Conservation (phyloP, 2,888 invertebrate species). For the Limenitis camilla region DNA sequence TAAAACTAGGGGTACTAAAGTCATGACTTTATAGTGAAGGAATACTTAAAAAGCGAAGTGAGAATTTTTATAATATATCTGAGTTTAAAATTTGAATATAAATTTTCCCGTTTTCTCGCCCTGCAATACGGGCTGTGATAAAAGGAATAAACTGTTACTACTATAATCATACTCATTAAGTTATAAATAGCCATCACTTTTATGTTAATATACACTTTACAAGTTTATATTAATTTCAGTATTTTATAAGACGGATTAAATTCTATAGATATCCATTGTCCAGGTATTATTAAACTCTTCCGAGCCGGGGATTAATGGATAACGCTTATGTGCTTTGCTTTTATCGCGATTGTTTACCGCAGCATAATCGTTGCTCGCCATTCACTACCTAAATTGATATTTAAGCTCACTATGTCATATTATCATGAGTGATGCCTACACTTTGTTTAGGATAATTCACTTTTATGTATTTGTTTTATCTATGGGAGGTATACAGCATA, state of each 20-base stretch:
- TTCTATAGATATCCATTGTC: conserved; percentile 12
- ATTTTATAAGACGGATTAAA: conserved; percentile 13
- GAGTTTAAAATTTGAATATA: too few relatives aligned
- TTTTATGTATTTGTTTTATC: too few relatives aligned
- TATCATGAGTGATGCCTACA: conserved; percentile 21
- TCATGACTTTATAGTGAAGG: too few relatives aligned
- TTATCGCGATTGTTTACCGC: conserved; percentile 54
- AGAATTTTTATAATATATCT: too few relatives aligned
- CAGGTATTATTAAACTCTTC: conserved; percentile 23
- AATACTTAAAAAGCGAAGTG: too few relatives aligned
- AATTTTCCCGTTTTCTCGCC: too few relatives aligned
- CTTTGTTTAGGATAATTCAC: too few relatives aligned
- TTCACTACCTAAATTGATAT: conserved; percentile 52
- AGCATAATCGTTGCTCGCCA: conserved; percentile 48
- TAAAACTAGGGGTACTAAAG: too few relatives aligned
- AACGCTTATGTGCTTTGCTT: conserved; percentile 42
- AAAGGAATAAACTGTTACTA: too few relatives aligned
- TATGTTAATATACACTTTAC: neutral
- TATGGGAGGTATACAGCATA: too few relatives aligned
- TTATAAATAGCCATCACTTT: neutral
- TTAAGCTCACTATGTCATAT: conserved; percentile 45
- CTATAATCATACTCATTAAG: neutral
- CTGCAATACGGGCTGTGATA: too few relatives aligned
- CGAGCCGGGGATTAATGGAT: conserved; percentile 23
- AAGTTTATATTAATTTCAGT: conserved; percentile 9